phyloP scores from a whole-genome alignment of 2,113 vertebrate species.

The Pogonocichla stellata region DNA sequence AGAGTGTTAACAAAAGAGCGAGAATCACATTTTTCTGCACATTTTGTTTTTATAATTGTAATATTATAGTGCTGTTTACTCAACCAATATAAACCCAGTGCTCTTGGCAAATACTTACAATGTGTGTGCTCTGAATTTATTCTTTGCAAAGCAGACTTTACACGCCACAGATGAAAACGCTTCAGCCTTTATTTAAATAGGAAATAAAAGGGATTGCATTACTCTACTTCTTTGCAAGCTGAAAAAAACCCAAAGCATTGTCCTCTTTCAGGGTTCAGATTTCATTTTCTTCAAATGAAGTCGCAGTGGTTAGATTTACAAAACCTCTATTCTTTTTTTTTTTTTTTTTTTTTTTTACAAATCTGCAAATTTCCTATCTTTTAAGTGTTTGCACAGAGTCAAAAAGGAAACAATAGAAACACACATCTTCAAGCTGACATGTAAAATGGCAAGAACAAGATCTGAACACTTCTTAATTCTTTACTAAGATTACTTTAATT shows the following conservation, averaged over 20 bases:
- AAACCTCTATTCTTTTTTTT: slow-evolving; percentile 55
- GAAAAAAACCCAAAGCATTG: slow-evolving; percentile 42
- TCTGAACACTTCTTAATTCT: slow-evolving; percentile 27
- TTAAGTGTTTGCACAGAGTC: slow-evolving; percentile 32
- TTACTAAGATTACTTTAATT: slow-evolving; percentile 21
- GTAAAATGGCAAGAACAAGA: slow-evolving; percentile 36
- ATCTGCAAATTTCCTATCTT: slow-evolving; percentile 61
- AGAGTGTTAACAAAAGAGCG: slow-evolving; percentile 31
- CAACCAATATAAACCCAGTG: slow-evolving; percentile 41
- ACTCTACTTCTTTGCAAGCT: slow-evolving; percentile 66
- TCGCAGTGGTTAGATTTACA: slow-evolving; percentile 62
- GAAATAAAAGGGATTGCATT: slow-evolving; percentile 75
- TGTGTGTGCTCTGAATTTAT: slow-evolving; percentile 42
- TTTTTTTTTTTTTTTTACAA: not conserved
- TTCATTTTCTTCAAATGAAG: slow-evolving; percentile 69
- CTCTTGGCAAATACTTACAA: slow-evolving; percentile 44
- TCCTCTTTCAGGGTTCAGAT: slow-evolving; percentile 69
- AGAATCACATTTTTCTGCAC: slow-evolving; percentile 30
- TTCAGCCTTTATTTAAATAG: slow-evolving; percentile 72
- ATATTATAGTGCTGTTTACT: slow-evolving; percentile 61
- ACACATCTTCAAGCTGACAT: slow-evolving; percentile 33
- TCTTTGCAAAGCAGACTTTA: slow-evolving; percentile 61
- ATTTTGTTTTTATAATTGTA: slow-evolving; percentile 61
- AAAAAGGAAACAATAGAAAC: slow-evolving; percentile 57
- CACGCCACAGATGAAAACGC: slow-evolving; percentile 72